These are phyloP conservation scores for Sylvia borin DNA, from an alignment of 2,797 vertebrate genomes.

Conservation along the genomic window DNA sequence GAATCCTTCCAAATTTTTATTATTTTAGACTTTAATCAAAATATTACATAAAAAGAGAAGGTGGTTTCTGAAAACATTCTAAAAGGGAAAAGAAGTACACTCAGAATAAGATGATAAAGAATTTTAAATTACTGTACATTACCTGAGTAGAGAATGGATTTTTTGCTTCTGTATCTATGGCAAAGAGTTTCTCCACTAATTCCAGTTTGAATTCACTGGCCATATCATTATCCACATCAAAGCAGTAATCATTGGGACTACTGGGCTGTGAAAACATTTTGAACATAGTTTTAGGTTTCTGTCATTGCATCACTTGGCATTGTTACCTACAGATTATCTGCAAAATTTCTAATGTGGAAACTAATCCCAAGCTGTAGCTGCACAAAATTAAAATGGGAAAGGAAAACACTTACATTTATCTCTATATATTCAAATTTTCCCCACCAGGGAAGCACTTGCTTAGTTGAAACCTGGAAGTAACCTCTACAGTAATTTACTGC, in stretches of 20 bases:
- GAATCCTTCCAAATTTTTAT: not conserved
- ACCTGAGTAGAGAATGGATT: conserved; percentile 91
- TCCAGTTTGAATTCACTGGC: conserved; percentile 94
- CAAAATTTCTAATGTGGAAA: not conserved
- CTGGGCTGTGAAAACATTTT: conserved; percentile 80
- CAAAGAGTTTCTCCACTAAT: conserved; percentile 96
- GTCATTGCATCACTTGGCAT: not conserved
- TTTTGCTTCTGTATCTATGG: conserved; percentile 93
- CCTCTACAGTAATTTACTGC: not conserved
- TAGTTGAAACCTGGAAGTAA: not conserved
- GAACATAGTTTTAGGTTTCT: conserved; percentile 6
- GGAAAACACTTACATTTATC: not conserved
- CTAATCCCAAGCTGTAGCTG: not conserved
- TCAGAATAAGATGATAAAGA: not conserved
- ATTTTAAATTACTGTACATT: conserved; percentile 25
- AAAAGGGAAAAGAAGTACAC: not conserved
- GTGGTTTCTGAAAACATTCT: not conserved
- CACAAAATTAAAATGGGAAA: not conserved
- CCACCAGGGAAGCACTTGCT: not conserved
- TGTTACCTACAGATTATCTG: not conserved
- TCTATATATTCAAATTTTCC: not conserved
- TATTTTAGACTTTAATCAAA: not conserved
- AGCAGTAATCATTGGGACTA: conserved; percentile 86
- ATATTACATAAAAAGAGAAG: not conserved
- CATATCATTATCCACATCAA: conserved; percentile 91